These are phyloP conservation scores for Beris chalybata DNA, from an alignment of 2,888 invertebrate genomes.

Conservation along the genomic window DNA sequence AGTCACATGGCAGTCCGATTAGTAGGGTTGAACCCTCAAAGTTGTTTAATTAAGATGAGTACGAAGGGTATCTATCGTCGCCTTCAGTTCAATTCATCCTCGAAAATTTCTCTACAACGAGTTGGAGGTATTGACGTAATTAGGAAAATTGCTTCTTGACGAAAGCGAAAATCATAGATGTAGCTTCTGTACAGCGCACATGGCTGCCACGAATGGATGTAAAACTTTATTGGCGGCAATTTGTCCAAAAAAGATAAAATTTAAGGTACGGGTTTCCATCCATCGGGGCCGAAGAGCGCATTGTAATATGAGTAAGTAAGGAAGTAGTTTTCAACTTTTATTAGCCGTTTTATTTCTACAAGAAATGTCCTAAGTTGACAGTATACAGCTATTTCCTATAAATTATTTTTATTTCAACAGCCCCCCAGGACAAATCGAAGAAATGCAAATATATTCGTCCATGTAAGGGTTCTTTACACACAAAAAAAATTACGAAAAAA, in stretches of 20 bases:
- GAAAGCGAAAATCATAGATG: not conserved
- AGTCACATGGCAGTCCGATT: constrained; percentile 15
- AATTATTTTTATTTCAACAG: no score
- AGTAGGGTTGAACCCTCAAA: constrained; percentile 5
- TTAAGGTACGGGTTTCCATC: not conserved
- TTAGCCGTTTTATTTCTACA: no score
- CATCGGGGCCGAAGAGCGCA: not conserved
- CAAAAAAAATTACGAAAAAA: not conserved
- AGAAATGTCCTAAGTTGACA: no score
- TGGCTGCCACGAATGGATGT: not conserved
- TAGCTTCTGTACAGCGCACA: not conserved
- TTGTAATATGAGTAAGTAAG: no score
- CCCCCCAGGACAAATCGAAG: no score
- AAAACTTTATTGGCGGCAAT: constrained; percentile 4
- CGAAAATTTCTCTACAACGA: not conserved
- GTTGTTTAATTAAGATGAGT: constrained; percentile 18
- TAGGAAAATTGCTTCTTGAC: constrained; percentile 9
- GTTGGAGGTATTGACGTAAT: constrained; percentile 2
- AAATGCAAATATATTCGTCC: no score
- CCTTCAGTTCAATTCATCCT: not conserved
- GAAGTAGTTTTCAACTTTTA: no score
- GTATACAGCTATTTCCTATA: no score
- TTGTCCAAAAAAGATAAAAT: not conserved
- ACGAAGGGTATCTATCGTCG: constrained; percentile 1
- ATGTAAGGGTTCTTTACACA: no score